These are phyloP conservation scores for Corythornis vintsioides DNA, from an alignment of 2,113 vertebrate genomes.

Conservation along the genomic window DNA sequence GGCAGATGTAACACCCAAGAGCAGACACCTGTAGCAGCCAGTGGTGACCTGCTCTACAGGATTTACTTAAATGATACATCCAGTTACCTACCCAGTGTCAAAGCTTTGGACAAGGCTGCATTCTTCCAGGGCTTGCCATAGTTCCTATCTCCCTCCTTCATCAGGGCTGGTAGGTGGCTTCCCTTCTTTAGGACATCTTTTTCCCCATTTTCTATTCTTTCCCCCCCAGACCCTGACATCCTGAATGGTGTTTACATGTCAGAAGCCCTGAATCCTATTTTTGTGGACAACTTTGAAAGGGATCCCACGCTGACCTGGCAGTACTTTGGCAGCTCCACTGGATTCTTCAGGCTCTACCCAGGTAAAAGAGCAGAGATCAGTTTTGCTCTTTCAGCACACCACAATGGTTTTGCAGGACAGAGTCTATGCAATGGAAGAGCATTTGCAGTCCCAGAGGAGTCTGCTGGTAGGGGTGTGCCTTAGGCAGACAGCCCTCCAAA, in stretches of 20 bases:
- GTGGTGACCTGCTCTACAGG: neutral
- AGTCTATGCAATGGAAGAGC: neutral
- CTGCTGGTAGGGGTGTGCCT: neutral
- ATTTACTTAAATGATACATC: neutral
- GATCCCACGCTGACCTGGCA: constrained; percentile 96
- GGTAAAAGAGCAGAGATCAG: constrained; percentile 65
- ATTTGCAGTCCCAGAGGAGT: neutral
- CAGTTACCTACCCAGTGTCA: neutral
- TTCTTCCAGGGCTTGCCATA: neutral
- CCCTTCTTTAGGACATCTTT: neutral
- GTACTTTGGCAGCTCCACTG: constrained; percentile 93
- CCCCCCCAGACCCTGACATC: constrained; percentile 85
- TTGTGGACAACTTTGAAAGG: constrained; percentile 91
- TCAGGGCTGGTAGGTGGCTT: fast-evolving
- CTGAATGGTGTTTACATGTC: constrained; percentile 95
- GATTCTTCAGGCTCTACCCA: constrained; percentile 97
- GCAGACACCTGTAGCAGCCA: neutral
- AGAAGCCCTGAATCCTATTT: constrained; percentile 90
- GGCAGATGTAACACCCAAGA: fast-evolving
- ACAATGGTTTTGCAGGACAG: neutral
- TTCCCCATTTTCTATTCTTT: neutral
- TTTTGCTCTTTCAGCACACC: fast-evolving
- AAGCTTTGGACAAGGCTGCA: neutral
- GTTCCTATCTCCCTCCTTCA: neutral
- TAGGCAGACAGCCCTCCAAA: neutral